Conservation (phyloP, 1,140 invertebrate genomes). For the Drosophila kikkawai region DNA sequence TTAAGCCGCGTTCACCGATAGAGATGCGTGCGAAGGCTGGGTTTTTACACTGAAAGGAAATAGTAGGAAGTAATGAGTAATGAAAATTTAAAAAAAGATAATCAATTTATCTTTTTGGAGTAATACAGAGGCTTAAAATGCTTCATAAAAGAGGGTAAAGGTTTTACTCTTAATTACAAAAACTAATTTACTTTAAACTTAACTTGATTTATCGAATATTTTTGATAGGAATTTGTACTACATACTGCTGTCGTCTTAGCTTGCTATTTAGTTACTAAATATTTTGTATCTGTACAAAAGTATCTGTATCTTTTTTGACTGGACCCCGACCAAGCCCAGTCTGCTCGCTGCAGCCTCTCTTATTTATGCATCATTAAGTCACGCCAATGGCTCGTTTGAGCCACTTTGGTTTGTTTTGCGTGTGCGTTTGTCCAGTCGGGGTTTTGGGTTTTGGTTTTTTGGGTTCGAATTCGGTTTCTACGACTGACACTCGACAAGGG, state of each 20-base stretch:
- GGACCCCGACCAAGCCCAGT: constrained; percentile 20
- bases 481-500: constrained; percentile 37
- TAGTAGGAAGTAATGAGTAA: too few species aligned
- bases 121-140: too few species aligned
- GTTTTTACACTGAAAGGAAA: constrained; percentile 2
- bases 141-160: too few species aligned
- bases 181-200: neutral
- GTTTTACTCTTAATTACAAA: neutral
- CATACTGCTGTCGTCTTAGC: neutral
- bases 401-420: constrained; percentile 43
- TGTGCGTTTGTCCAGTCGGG: constrained; percentile 26
- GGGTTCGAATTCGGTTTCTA: constrained; percentile 38
- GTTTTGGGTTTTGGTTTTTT: constrained; percentile 26
- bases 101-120: neutral
- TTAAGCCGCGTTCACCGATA: constrained; percentile 34
- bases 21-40: constrained; percentile 27
- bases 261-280: neutral
- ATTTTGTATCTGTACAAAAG: neutral
- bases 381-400: constrained; percentile 77
- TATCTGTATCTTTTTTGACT: constrained; percentile 15
- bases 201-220: neutral
- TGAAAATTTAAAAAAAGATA: fast-evolving
- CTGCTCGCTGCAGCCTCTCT: constrained; percentile 26
- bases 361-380: constrained; percentile 81
- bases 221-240: neutral